Evolutionary conservation across 2,797 vertebrate genomes (phyloP), one percentile per base, ranked within the genome.

Genomic region (Galaxias olidus): DNA sequence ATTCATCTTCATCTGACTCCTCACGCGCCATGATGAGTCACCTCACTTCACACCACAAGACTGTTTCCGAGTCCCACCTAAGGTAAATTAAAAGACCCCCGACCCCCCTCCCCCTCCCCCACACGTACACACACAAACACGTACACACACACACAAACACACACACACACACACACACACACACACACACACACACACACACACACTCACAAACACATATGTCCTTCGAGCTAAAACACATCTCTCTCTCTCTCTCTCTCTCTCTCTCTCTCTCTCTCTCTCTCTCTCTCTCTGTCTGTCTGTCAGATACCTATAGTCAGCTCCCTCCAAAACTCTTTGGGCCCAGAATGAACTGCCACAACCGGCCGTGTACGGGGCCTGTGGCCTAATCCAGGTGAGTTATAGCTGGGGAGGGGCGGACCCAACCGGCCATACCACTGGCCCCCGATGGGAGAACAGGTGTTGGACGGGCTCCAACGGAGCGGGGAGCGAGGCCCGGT

Each of bases 1-100:
- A 93, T 94, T 93, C 89, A 91, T 94, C 93, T 94, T 93, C 91
- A 90, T 94, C 91, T 86, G 69, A 71, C 87, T 90, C 91, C 89
- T 87, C 89, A 90, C 89, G 89, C 85, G 20, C 19, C 5, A 14
- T 51, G 59, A 61, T 50, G 84, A 90, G 89, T 76, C 84, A 20
- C 89, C 84, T 81, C 40, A 84, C 87, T 90, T 83, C 82, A 89
- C 30, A 30, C 30, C 30, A 30, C 30, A 3, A 30, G 30, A 30
- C 30, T 30, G 30, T 30, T 30, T 3, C 30, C 30, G 30, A 30
- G 30, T 30, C 30, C 30, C 30, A 30, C 30, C 30, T 30, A 30
- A 30, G 30, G 30, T 30, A 30, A 30, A 30, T 30, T 30, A 30
- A 30, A 30, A 30, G 2, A 30, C 74, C 87, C 56, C 65, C 61